phyloP scores from a whole-genome alignment of 2,797 vertebrate genomes.

The Cirrhinus mrigala region DNA sequence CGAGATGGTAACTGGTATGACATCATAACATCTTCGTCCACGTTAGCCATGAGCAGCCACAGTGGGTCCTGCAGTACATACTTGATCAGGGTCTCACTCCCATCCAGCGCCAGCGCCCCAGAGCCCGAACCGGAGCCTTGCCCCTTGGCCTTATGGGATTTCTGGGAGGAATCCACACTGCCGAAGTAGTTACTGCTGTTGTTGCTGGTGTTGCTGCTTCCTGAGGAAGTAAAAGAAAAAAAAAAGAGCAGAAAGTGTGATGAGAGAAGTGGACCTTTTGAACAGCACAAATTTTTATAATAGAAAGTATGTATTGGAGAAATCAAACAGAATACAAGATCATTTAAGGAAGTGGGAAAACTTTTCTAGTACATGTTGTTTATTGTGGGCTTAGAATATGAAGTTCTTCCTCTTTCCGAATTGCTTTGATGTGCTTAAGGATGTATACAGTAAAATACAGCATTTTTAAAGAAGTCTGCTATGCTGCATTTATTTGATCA shows the following conservation, averaged over 20 bases:
- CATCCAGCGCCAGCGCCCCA: slow-evolving; percentile 62
- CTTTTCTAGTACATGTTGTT: neutral
- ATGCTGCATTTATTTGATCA: neutral
- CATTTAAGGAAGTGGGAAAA: neutral
- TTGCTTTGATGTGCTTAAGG: neutral
- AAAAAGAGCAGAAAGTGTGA: slow-evolving; percentile 15
- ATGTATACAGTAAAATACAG: neutral
- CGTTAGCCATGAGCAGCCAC: slow-evolving; percentile 82
- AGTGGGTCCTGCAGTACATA: slow-evolving; percentile 82
- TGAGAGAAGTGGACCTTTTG: neutral
- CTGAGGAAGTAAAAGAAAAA: slow-evolving; percentile 64
- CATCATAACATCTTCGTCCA: slow-evolving; percentile 83
- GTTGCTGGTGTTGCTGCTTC: slow-evolving; percentile 81
- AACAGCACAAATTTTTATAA: neutral
- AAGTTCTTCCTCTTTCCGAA: neutral
- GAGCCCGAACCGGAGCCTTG: slow-evolving; percentile 18
- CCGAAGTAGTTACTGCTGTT: slow-evolving; percentile 91
- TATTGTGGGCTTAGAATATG: neutral
- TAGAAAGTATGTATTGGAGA: neutral
- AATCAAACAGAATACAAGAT: neutral
- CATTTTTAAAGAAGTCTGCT: neutral
- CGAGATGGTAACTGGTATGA: slow-evolving; percentile 88
- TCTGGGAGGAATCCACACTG: slow-evolving; percentile 87
- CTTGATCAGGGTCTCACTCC: slow-evolving; percentile 71
- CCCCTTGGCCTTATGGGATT: slow-evolving; percentile 74